Evolutionary conservation across 2,797 vertebrate species (phyloP).

Genomic region (Parambassis ranga): DNA sequence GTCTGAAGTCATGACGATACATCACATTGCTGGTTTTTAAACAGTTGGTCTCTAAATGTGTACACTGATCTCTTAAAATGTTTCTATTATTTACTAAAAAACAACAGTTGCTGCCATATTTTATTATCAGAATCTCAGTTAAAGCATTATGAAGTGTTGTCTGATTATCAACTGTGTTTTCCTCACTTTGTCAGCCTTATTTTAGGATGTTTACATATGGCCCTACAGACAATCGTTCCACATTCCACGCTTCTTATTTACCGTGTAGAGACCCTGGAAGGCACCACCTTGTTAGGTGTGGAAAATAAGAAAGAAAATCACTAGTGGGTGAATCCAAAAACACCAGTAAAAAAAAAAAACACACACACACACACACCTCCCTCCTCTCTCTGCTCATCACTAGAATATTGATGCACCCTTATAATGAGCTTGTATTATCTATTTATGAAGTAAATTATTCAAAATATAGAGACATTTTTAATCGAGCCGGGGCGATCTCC

Average conservation of each 20-base stretch:
- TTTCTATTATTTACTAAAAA: too few species aligned
- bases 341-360: constrained; percentile 6
- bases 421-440: constrained; percentile 76
- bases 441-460: constrained; percentile 80
- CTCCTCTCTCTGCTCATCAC: constrained; percentile 50
- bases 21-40: too few species aligned
- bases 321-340: constrained; percentile 41
- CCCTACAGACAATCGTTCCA: not conserved
- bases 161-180: not conserved
- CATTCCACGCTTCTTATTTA: constrained; percentile 11
- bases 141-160: not conserved
- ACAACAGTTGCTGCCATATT: too few species aligned
- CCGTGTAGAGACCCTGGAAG: constrained; percentile 1
- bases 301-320: constrained; percentile 36
- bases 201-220: constrained; percentile 8
- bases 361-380: constrained; percentile 33
- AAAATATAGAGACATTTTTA: constrained; percentile 73
- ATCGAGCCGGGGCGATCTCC: constrained; percentile 38
- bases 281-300: constrained; percentile 20
- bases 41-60: too few species aligned
- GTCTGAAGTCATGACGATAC: too few species aligned
- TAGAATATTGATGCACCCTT: constrained; percentile 69
- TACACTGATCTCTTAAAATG: too few species aligned
- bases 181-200: not conserved
- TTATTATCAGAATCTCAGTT: not conserved